phyloP scores from a whole-genome alignment of 2,888 invertebrate genomes.

The Schrankia costaestrigalis region DNA sequence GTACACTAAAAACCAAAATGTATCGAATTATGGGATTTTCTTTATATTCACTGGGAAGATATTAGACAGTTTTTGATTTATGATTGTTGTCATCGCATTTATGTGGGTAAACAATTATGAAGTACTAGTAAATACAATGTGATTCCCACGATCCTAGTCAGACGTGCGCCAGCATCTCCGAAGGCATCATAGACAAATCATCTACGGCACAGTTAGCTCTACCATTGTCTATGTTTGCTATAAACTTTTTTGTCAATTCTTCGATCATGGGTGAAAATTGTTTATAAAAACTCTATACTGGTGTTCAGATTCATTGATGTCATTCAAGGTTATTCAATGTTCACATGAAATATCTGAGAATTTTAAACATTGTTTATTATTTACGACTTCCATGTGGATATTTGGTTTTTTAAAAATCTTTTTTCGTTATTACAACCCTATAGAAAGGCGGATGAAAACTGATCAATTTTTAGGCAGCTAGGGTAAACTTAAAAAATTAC shows the following conservation, averaged over 20 bases:
- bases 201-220: slow-evolving; percentile 41
- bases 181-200: slow-evolving; percentile 19
- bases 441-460: no score
- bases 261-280: slow-evolving; percentile 59
- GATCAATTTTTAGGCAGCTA: no score
- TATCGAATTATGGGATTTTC: no score
- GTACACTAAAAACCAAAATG: no score
- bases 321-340: slow-evolving; percentile 17
- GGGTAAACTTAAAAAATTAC: no score
- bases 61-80: slow-evolving; percentile 6
- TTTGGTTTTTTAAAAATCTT: not conserved
- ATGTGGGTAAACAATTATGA: no score
- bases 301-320: slow-evolving; percentile 17
- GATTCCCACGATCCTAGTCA: slow-evolving; percentile 26
- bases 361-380: no score
- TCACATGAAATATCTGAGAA: no score
- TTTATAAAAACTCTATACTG: slow-evolving; percentile 41
- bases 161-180: slow-evolving; percentile 5
- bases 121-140: slow-evolving; percentile 8
- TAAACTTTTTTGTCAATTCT: slow-evolving; percentile 56
- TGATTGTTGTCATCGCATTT: slow-evolving; percentile 16
- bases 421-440: not conserved
- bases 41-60: not conserved
- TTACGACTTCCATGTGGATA: no score
- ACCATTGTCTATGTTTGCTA: slow-evolving; percentile 41